These are phyloP conservation scores for Gadus macrocephalus DNA, from an alignment of 2,113 vertebrate species.

Conservation along the genomic window DNA sequence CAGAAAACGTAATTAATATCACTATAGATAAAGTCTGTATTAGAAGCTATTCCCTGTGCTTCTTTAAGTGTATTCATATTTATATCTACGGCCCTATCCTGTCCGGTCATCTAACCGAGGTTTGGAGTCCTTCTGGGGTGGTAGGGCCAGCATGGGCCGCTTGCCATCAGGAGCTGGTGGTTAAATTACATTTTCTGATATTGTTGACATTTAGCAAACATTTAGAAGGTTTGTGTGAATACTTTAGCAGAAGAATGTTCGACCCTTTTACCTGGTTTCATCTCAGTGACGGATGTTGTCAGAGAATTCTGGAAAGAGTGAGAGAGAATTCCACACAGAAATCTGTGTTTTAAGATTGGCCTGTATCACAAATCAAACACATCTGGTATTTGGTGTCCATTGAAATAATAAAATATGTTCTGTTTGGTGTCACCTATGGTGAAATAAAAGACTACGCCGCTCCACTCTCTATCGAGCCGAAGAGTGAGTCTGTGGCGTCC, in stretches of 20 bases:
- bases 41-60: no score
- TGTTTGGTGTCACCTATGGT: no score
- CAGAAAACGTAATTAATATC: no score
- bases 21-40: no score
- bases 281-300: constrained; percentile 27
- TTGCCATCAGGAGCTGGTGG: no score
- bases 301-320: constrained; percentile 40
- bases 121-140: constrained; percentile 51
- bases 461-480: no score
- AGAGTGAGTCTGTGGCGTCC: no score
- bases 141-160: no score
- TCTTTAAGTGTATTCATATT: no score
- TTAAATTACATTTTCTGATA: no score
- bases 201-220: constrained; percentile 35
- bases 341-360: not conserved
- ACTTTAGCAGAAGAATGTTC: not conserved
- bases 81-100: not conserved
- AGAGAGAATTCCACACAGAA: not conserved
- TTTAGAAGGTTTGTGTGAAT: not conserved
- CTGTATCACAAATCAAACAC: not conserved
- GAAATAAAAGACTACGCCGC: no score
- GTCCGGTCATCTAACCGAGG: constrained; percentile 38
- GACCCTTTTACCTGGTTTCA: constrained; percentile 46
- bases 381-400: not conserved
- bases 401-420: not conserved